phyloP scores from a whole-genome alignment of 2,797 vertebrate species.

The Scarus forsteni region DNA sequence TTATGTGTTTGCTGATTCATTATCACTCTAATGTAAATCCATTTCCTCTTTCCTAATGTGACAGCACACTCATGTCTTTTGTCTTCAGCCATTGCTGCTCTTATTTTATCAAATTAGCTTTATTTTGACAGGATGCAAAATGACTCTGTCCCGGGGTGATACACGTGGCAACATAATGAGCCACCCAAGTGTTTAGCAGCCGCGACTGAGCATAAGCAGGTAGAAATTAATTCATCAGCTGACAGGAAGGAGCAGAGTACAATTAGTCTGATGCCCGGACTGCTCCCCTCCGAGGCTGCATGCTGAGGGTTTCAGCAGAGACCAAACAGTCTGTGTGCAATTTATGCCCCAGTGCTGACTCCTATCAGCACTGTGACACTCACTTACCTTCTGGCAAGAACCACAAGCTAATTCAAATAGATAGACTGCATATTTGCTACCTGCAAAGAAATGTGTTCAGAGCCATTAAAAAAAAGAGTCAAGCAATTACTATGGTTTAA shows the following conservation, averaged over 20 bases:
- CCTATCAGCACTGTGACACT: constrained; percentile 34
- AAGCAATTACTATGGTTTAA: too few relatives aligned
- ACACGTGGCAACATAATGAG: constrained; percentile 52
- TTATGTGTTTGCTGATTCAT: background rate
- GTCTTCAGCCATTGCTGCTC: constrained; percentile 17
- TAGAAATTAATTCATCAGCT: constrained; percentile 57
- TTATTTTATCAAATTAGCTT: constrained; percentile 37
- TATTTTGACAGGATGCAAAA: constrained; percentile 60
- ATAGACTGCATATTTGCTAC: constrained; percentile 14
- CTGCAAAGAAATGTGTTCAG: constrained; percentile 21
- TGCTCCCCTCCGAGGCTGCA: constrained; percentile 19
- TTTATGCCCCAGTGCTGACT: constrained; percentile 53
- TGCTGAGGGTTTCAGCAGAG: constrained; percentile 38
- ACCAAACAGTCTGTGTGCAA: constrained; percentile 50
- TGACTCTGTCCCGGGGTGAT: constrained; percentile 37
- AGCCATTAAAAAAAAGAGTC: background rate
- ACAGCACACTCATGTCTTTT: background rate
- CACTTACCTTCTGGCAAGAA: constrained; percentile 45
- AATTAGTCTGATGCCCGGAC: constrained; percentile 55
- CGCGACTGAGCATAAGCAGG: constrained; percentile 33
- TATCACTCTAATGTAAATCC: background rate
- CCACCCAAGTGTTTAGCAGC: constrained; percentile 46
- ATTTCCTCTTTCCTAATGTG: background rate
- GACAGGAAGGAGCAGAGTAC: constrained; percentile 53
- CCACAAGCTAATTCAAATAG: constrained; percentile 33